Percentiles rank a stretch among this genome's conserved stretches.
These are phyloP conservation scores for Pitta sordida DNA, from an alignment of 2,113 vertebrate genomes.

Conservation along the genomic window DNA sequence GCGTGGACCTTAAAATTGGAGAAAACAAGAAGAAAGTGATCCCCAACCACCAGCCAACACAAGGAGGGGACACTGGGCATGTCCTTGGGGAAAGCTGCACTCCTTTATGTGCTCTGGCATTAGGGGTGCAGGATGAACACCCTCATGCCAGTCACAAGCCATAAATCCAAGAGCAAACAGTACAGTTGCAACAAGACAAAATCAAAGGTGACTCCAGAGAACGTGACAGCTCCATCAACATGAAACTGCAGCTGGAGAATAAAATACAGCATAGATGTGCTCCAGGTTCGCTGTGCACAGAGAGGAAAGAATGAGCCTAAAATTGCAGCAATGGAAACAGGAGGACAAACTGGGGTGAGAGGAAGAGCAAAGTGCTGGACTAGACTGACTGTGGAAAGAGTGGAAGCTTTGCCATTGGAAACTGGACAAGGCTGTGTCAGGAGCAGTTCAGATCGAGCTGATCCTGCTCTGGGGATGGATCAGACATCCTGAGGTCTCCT, in stretches of 20 bases:
- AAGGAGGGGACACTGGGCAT: background rate
- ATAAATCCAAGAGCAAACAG: background rate
- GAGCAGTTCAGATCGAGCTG: background rate
- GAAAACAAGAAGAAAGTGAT: background rate
- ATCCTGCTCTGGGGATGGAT: background rate
- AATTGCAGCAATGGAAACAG: background rate
- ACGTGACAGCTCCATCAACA: background rate
- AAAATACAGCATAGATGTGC: background rate
- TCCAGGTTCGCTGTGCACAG: background rate
- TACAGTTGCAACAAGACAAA: background rate
- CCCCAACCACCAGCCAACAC: background rate
- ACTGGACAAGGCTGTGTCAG: background rate
- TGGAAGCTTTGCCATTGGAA: background rate
- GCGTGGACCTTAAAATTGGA: accelerated
- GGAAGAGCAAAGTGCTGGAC: background rate
- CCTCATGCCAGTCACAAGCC: background rate
- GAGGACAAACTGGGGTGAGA: background rate
- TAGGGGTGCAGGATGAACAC: background rate
- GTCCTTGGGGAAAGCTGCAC: background rate
- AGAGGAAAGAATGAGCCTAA: background rate
- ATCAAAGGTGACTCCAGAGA: background rate
- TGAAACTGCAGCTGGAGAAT: background rate
- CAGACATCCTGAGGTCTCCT: background rate
- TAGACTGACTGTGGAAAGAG: background rate
- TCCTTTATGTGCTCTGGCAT: background rate